Percentiles rank a stretch among this genome's conserved stretches.
These are phyloP conservation scores for Leptogaster cylindrica DNA, from an alignment of 2,888 invertebrate species.

Conservation along the genomic window DNA sequence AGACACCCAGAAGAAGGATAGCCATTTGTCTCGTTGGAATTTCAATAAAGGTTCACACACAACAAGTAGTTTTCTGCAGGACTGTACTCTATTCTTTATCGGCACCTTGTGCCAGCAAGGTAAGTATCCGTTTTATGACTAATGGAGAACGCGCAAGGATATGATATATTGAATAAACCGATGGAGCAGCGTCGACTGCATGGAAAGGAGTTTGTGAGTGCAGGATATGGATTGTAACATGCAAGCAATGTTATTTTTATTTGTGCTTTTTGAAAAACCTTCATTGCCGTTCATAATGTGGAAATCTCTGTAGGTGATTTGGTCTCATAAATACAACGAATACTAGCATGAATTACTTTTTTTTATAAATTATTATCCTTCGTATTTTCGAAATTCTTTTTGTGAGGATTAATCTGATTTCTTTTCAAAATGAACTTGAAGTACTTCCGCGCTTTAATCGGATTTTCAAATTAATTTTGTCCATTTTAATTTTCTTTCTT, in stretches of 20 bases:
- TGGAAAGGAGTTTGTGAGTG: neutral
- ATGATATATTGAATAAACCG: neutral
- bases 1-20: conserved; percentile 21
- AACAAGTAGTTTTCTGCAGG: conserved; percentile 53
- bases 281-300: no score
- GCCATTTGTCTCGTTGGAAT: conserved; percentile 35
- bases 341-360: no score
- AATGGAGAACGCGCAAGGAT: neutral
- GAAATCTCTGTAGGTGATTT: no score
- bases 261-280: neutral
- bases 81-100: conserved; percentile 60
- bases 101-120: conserved; percentile 64
- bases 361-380: no score
- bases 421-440: no score
- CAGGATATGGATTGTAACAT: neutral
- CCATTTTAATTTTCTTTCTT: no score
- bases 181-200: neutral
- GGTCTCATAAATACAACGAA: no score
- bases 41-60: conserved; percentile 36
- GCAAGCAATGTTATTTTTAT: no score
- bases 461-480: no score
- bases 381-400: no score
- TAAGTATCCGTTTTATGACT: conserved; percentile 43
- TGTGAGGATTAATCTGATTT: no score
- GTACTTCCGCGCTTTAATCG: no score